Base-by-base conservation (phyloP, 2,797 vertebrate genomes). In the Philypnodon macrostomus region DNA sequence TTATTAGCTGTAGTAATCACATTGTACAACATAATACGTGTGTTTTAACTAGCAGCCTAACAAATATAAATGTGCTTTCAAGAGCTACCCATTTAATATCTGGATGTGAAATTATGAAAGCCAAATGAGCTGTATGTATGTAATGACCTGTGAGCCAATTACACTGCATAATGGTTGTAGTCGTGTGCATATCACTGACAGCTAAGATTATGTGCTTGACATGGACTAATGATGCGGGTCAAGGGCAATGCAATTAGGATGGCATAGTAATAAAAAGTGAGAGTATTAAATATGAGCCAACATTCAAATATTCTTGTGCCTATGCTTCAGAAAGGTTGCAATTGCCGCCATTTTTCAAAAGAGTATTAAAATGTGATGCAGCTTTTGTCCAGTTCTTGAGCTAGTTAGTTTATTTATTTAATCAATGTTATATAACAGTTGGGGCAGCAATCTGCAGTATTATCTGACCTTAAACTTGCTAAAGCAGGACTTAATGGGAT, bases 171-270 rank as follows among this genome's bases (percentile, higher is more conserved):
- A 45, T 53, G 49, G 33, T 24, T 53, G 52, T 54, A 62, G 57
- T 39, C 51, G 49, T 24, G 62, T 42, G 33, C 57, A 34, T 35
- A 65, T 64, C 48, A 18, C n/a, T 46, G 27, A 45, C 29, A 21
- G 38, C 33, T 42, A 53, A 53, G 61, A 67, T 65, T 41, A 61
- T 58, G 49, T 45, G 30, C 42, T 29, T 65, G 58, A 73, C 54
- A 44, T 57, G 41, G 53, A 73, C 54, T 58, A 58, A 77, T 54
- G 53, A 51, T 31, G 60, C 39, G 55, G 39, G 66, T 67, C 70
- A 75, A 79, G 70, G 75, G 51, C 64, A 68, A 50, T 10, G 48
- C 59, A 65, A 67, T 73, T 76, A 73, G 67, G 59, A 62, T n/a
- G 24, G 30, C 45, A 55, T 62, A 39, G n/a, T n/a, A n/a, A 21